Evolutionary conservation across 1,140 invertebrate species (phyloP).

Genomic region (Babylonia areolata): DNA sequence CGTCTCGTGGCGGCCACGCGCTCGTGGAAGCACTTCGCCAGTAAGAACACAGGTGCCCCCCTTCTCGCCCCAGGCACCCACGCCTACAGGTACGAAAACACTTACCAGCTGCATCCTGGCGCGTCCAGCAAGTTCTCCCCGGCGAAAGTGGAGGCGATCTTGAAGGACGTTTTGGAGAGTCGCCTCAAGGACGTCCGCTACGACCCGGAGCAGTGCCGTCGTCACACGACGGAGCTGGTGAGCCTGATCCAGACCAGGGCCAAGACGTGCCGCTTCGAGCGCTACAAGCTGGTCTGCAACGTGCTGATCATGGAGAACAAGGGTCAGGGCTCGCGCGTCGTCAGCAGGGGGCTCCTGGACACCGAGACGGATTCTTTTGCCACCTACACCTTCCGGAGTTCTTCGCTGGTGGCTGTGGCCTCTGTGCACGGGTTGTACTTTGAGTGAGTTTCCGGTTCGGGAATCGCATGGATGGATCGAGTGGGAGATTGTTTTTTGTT

Average conservation of each 20-base stretch:
- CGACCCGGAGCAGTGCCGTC: conserved; percentile 43
- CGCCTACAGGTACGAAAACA: conserved; percentile 56
- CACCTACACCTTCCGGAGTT: conserved; percentile 59
- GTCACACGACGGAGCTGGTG: conserved; percentile 49
- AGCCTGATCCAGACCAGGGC: conserved; percentile 55
- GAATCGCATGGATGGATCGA: no score
- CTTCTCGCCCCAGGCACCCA: no score
- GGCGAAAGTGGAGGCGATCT: conserved; percentile 45
- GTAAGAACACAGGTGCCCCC: conserved; percentile 33
- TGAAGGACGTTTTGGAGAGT: conserved; percentile 49
- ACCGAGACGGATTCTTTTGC: conserved; percentile 63
- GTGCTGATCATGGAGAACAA: conserved; percentile 69
- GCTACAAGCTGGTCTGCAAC: conserved; percentile 69
- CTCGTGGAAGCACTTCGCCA: conserved; percentile 56
- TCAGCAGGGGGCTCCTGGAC: conserved; percentile 67
- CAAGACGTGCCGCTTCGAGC: conserved; percentile 58
- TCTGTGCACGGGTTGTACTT: conserved; percentile 68
- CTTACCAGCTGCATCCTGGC: conserved; percentile 58
- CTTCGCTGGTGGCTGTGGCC: conserved; percentile 60
- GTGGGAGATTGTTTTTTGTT: no score
- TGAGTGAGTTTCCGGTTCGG: no score
- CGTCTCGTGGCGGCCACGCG: conserved; percentile 55
- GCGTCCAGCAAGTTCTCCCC: conserved; percentile 49
- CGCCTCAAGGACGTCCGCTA: conserved; percentile 54
- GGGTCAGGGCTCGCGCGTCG: conserved; percentile 61